Base-by-base conservation (phyloP, 2,113 vertebrate species). In the Salvator merianae region DNA sequence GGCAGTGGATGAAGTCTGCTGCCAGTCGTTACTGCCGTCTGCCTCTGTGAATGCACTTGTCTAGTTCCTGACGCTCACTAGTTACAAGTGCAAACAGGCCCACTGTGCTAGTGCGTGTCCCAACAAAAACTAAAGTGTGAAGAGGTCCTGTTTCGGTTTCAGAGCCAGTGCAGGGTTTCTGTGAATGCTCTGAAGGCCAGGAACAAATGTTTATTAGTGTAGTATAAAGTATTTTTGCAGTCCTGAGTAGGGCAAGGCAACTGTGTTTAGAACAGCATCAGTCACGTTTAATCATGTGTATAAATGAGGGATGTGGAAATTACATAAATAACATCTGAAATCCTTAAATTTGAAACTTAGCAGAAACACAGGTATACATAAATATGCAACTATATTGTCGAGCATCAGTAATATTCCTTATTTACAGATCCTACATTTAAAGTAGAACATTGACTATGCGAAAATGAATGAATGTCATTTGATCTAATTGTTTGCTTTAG, bases 401-500 rank as follows among this genome's bases (percentile, higher is more conserved):
- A 36, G 5, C 63, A 10, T 68, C 63, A 75, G n/a, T 34, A 81
- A 38, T 22, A 55, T 70, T 88, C 32, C 32, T 32, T 83, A 62
- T 88, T 83, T 85, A 85, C 66, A 71, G 53, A 70, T 50, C 76
- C 32, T 68, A 79, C 18, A 81, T 43, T 72, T 84, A 77, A 86
- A 47, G 18, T 73, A 62, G 28, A 86, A 82, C 43, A 75, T 63
- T 70, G 73, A 30, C 40, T 88, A 81, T 81, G 85, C 30, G n/a
- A 86, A 81, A 59, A 76, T 86, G 20, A 85, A 83, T 69, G 6
- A 72, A 65, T 77, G 20, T 47, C 62, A n/a, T 79, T 87, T 83
- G 24, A 79, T 76, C 32, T 86, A 86, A 62, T 62, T 68, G 32
- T 69, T 84, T 69, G 47, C 10, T 63, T 59, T 83, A 69, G 30